Percentiles rank a stretch among this genome's conserved stretches.
These are phyloP conservation scores for Callyntrura sp. DNA, from an alignment of 2,888 invertebrate species.

Conservation along the genomic window DNA sequence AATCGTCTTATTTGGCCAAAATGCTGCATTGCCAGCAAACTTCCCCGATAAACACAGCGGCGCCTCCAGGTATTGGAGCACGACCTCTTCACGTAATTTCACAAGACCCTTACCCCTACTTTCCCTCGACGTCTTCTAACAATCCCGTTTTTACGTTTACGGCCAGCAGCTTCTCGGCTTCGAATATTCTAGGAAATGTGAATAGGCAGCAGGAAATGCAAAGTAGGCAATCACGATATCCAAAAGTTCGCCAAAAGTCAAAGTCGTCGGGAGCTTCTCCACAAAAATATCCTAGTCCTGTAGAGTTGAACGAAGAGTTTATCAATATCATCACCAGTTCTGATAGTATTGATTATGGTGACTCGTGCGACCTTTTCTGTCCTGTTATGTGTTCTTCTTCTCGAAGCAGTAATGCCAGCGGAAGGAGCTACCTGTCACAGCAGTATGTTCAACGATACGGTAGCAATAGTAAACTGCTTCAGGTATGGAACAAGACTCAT, in stretches of 20 bases:
- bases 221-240: constrained; percentile 56
- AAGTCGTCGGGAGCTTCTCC: constrained; percentile 78
- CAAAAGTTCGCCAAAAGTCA: constrained; percentile 76
- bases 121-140: constrained; percentile 51
- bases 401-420: constrained; percentile 73
- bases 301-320: constrained; percentile 74
- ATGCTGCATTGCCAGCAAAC: constrained; percentile 49
- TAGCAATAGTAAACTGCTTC: constrained; percentile 75
- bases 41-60: constrained; percentile 36
- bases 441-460: constrained; percentile 75
- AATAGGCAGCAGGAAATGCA: constrained; percentile 43
- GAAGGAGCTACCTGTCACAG: constrained; percentile 66
- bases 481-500: constrained; percentile 58
- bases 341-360: constrained; percentile 72
- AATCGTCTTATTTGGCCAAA: too few species aligned
- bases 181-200: constrained; percentile 63
- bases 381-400: constrained; percentile 70
- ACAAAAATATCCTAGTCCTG: constrained; percentile 70
- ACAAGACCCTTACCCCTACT: constrained; percentile 66
- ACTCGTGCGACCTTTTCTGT: constrained; percentile 65
- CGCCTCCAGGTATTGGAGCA: constrained; percentile 46
- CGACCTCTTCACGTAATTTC: constrained; percentile 66
- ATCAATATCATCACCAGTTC: constrained; percentile 75
- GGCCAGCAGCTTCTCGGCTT: constrained; percentile 70
- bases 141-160: constrained; percentile 75